Evolutionary conservation across 2,797 vertebrate genomes (phyloP).

Genomic region (Australoheros facetus): DNA sequence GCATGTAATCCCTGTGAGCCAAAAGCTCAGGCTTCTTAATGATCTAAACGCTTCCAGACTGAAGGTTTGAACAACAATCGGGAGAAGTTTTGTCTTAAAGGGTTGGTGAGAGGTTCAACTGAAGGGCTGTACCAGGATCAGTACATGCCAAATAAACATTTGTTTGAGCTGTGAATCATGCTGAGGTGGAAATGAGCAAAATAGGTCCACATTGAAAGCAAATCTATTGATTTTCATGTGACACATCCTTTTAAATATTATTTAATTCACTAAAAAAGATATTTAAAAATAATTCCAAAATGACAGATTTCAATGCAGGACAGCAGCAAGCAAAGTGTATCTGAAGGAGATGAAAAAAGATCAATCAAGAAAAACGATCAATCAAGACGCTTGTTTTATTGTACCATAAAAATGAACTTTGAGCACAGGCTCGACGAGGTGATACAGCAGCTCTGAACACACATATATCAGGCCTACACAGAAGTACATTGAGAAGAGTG

Average conservation of each 20-base stretch:
- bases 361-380: slow-evolving; percentile 54
- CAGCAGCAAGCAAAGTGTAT: background rate
- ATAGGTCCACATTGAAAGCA: background rate
- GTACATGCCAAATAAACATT: background rate
- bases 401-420: slow-evolving; percentile 72
- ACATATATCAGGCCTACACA: slow-evolving; percentile 34
- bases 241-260: background rate
- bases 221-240: background rate
- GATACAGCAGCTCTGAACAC: slow-evolving; percentile 51
- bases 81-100: background rate
- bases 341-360: slow-evolving; percentile 31
- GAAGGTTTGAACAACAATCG: background rate
- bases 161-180: background rate
- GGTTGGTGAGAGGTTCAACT: background rate
- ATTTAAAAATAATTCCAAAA: background rate
- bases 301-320: background rate
- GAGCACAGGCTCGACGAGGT: slow-evolving; percentile 51
- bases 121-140: background rate
- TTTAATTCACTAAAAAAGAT: background rate
- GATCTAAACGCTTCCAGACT: background rate
- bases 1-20: no score
- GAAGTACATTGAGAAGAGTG: slow-evolving; percentile 47
- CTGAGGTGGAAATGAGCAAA: fast-evolving
- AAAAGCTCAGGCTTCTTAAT: no score
- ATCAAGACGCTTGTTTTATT: slow-evolving; percentile 72